Base-by-base conservation (phyloP, 2,888 invertebrate genomes). In the Epinotia bilunana region DNA sequence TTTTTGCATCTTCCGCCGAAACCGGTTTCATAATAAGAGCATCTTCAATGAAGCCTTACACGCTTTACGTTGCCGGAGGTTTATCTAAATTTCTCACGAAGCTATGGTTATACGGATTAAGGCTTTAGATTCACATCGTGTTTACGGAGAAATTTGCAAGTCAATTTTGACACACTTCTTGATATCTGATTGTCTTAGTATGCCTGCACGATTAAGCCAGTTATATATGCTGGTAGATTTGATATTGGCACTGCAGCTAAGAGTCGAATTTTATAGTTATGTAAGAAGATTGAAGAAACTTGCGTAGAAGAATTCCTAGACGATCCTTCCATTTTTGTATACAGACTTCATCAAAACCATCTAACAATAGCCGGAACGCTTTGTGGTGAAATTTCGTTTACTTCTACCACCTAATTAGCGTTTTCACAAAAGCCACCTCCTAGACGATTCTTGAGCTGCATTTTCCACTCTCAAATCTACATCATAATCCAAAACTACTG, bases 1-100 rank as follows among this genome's bases (percentile, higher is more conserved):
- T 85, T 88, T 89, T 87, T 84, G 86, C 87, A 83, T 84, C 85
- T 86, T 88, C 90, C 87, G 86, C 72, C 76, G 74, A 80, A 87
- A 91, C 91, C 86, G 80, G 90, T 90, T 88, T 77, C 78, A 78
- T 78, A 78, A 72, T 70, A 76, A 67, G 72, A 78, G 28, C 76
- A 71, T 80, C 79, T 76, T 77, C 78, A 81, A 78, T 80, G 80
- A 82, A 79, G 79, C 79, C 78, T 78, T 76, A 76, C 74, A 77
- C 73, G 78, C 76, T 78, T 61, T 61, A 71, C 68, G 61, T 67
- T 68, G 74, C 49, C 57, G 64, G 62, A 64, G 72, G 67, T 76
- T 74, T 79, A 79, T 78, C 77, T 78, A 74, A 78, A 79, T 77
- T 75, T 75, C 75, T 61, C 75, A 75, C 75, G 75, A 55, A 65